Evolutionary conservation across 2,888 invertebrate genomes (phyloP), one percentile per base, ranked within the genome.

Genomic region (Phragmatobia fuliginosa): DNA sequence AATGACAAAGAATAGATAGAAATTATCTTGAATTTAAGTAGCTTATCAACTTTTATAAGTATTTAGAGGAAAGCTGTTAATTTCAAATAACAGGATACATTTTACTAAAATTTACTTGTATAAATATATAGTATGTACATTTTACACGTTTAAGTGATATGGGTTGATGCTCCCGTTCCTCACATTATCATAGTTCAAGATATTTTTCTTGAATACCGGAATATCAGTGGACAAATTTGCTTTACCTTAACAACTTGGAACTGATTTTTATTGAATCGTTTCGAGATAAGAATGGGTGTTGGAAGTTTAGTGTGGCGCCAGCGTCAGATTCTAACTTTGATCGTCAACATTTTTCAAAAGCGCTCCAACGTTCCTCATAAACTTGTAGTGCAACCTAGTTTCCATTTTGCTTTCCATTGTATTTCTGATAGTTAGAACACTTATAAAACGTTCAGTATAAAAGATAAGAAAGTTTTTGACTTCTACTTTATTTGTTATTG

Each of bases 211-310:
- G 38, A 31, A 58, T 58, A 16, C 36, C 10, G 36, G 70, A 80
- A 85, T 85, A 84, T 74, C 77, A 49, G n/a, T 69, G 82, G 70
- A 80, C 78, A 80, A 84, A 84, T 84, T 74, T 78, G 64, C 75
- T 79, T 73, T 73, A 78, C 74, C 70, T 75, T 77, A 73, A 75
- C 68, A 67, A 72, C 70, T 66, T 65, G 36, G 65, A 77, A 79
- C 76, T 75, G 76, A 79, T 81, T 81, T 79, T 83, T 82, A 82
- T 82, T 81, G 75, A 80, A 82, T 75, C 71, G 73, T 72, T 76
- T 71, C 68, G n/a, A 74, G 78, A 81, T 81, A 81, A 78, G 74
- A 73, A 75, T 72, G 70, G 76, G 60, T 79, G 77, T 72, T 73
- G 28, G 68, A 63, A 82, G 74, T 82, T 79, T 41, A 18, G 25